Percentiles rank a stretch among this genome's conserved stretches.
Evolutionary conservation across 2,888 invertebrate genomes (phyloP).

Genomic region (Amblyjoppa fuscipennis): DNA sequence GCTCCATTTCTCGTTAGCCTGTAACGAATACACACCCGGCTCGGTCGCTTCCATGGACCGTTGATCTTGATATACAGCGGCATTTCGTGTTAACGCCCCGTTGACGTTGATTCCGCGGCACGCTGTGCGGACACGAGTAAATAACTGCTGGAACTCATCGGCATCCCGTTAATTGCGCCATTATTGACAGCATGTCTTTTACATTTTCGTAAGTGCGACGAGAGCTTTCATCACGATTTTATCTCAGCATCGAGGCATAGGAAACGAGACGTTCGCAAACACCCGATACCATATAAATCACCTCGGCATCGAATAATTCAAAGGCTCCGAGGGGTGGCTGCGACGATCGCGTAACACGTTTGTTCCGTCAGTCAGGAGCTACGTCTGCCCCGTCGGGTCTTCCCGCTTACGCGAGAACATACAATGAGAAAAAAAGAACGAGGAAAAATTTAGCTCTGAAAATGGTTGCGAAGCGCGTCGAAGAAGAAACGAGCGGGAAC

Average conservation of each 20-base stretch:
- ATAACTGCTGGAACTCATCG: constrained; percentile 74
- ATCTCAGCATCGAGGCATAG: background rate
- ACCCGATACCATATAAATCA: constrained; percentile 27
- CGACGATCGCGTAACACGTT: constrained; percentile 21
- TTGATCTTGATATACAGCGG: constrained; percentile 75
- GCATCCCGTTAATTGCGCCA: constrained; percentile 60
- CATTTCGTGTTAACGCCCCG: constrained; percentile 63
- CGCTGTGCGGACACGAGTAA: constrained; percentile 46
- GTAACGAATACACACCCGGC: constrained; percentile 32
- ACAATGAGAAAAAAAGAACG: background rate
- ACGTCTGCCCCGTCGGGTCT: constrained; percentile 6
- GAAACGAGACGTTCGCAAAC: background rate
- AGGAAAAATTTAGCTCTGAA: background rate
- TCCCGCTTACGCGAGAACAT: background rate
- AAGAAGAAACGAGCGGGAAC: background rate
- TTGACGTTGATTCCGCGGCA: constrained; percentile 59
- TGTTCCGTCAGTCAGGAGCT: constrained; percentile 6
- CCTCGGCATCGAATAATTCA: constrained; percentile 21
- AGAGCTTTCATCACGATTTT: constrained; percentile 10
- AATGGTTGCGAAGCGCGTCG: constrained; percentile 16
- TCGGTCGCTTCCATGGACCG: constrained; percentile 74
- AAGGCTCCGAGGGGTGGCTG: background rate
- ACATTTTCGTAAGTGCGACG: background rate
- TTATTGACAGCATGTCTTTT: constrained; percentile 16
- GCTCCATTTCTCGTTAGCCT: constrained; percentile 74